Evolutionary conservation across 1,140 invertebrate genomes (phyloP).

Genomic region (Drosophila santomea): DNA sequence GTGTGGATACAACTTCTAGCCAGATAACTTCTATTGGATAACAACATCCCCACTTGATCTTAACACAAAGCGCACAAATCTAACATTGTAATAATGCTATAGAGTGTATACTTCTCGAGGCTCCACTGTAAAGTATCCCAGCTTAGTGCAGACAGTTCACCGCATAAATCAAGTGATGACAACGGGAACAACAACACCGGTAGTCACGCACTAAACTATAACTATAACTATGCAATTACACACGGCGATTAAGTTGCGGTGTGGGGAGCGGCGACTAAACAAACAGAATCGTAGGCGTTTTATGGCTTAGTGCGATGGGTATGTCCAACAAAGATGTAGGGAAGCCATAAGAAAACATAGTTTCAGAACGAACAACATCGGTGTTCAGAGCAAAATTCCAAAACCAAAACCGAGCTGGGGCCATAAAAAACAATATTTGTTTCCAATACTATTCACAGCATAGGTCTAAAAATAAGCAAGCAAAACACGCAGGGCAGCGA

Average conservation of each 20-base stretch:
- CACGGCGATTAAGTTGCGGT: constrained; percentile 63
- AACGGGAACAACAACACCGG: constrained; percentile 45
- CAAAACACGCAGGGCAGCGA: constrained; percentile 22
- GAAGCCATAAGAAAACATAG: constrained; percentile 59
- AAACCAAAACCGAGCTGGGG: constrained; percentile 24
- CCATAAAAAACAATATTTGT: constrained; percentile 78
- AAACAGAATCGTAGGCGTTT: constrained; percentile 67
- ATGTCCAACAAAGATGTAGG: constrained; percentile 56
- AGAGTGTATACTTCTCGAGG: not conserved
- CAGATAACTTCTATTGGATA: too few species aligned
- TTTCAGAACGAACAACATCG: constrained; percentile 60
- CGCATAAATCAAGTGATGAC: constrained; percentile 66
- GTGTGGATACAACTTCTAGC: too few species aligned
- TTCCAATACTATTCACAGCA: constrained; percentile 79
- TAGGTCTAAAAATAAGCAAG: constrained; percentile 78
- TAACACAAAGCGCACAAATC: too few species aligned
- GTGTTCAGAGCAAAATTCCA: constrained; percentile 16
- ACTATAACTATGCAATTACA: constrained; percentile 62
- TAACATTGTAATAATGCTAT: not conserved
- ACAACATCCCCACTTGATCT: too few species aligned
- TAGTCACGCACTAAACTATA: constrained; percentile 79
- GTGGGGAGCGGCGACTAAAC: constrained; percentile 55
- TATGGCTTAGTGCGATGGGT: constrained; percentile 73
- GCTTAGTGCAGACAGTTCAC: not conserved
- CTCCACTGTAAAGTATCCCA: not conserved